A percentile compares a stretch with the other conserved stretches of the same genome.
Evolutionary conservation across 2,113 vertebrate species (phyloP).

Genomic region (Pandion haliaetus): DNA sequence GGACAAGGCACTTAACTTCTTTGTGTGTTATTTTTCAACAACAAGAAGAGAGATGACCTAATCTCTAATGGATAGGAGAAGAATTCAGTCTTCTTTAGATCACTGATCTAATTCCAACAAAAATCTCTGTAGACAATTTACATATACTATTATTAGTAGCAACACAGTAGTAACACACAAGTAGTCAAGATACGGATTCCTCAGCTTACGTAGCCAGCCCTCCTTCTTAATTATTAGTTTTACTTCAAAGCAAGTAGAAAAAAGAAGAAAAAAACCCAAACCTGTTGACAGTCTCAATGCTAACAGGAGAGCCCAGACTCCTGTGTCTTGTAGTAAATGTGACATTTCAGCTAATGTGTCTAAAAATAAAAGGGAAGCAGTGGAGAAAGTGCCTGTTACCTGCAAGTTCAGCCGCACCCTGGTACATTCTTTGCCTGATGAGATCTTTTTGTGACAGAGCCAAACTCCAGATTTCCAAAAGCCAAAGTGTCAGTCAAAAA

Average conservation of each 20-base stretch:
- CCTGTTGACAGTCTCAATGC: neutral
- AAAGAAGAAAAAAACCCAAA: neutral
- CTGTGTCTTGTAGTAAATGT: neutral
- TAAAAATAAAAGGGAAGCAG: constrained; percentile 44
- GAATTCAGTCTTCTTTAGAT: neutral
- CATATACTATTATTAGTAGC: neutral
- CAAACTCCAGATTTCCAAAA: neutral
- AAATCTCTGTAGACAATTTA: neutral
- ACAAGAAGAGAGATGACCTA: neutral
- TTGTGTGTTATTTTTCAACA: neutral
- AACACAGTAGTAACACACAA: neutral
- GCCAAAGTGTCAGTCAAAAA: neutral
- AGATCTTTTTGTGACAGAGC: neutral
- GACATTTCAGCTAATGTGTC: constrained; percentile 11
- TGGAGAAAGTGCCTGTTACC: constrained; percentile 23
- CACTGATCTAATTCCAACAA: neutral
- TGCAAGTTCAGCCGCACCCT: neutral
- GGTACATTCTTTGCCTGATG: neutral
- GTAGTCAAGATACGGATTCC: neutral
- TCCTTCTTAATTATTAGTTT: constrained; percentile 31
- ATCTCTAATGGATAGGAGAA: neutral
- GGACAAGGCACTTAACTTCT: neutral
- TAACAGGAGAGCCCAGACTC: neutral
- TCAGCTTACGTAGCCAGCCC: neutral
- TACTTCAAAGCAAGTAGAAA: constrained; percentile 36